Conservation (phyloP, 2,888 invertebrate genomes). For the Drosophila aldrichi region DNA sequence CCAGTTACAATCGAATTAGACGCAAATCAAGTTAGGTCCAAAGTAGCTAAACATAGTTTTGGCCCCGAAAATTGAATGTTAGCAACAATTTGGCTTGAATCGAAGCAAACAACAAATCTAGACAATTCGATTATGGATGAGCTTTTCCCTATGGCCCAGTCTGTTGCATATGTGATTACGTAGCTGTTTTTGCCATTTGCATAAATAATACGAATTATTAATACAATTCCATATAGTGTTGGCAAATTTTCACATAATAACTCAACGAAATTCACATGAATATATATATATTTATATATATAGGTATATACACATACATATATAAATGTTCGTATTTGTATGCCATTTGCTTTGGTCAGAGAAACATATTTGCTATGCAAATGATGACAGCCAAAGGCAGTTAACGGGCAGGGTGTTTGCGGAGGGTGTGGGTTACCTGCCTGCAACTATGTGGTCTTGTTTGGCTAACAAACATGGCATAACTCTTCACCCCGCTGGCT, state of each 20-base stretch:
- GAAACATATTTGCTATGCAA: conserved; percentile 65
- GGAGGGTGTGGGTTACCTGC: not conserved
- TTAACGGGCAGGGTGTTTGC: conserved; percentile 4
- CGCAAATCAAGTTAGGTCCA: conserved; percentile 14
- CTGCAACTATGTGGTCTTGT: conserved; percentile 39
- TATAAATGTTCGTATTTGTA: conserved; percentile 13
- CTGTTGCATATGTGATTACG: conserved; percentile 4
- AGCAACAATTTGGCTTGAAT: conserved; percentile 1
- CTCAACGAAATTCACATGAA: conserved; percentile 22
- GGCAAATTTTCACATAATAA: conserved; percentile 59
- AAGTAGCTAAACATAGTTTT: not conserved
- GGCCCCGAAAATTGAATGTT: conserved; percentile 19
- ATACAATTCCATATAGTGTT: conserved; percentile 42
- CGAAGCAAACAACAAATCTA: conserved; percentile 3
- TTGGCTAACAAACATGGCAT: conserved; percentile 33
- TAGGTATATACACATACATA: not conserved
- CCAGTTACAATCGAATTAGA: conserved; percentile 12
- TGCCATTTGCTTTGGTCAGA: conserved; percentile 6
- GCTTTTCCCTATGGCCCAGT: conserved; percentile 24
- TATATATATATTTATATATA: not conserved
- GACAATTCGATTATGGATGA: conserved; percentile 33
- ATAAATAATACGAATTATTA: conserved; percentile 51
- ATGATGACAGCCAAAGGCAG: conserved; percentile 55
- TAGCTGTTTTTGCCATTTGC: conserved; percentile 45
- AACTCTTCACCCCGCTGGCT: conserved; percentile 21